phyloP scores from a whole-genome alignment of 2,113 vertebrate genomes.

The Hippolais icterina region DNA sequence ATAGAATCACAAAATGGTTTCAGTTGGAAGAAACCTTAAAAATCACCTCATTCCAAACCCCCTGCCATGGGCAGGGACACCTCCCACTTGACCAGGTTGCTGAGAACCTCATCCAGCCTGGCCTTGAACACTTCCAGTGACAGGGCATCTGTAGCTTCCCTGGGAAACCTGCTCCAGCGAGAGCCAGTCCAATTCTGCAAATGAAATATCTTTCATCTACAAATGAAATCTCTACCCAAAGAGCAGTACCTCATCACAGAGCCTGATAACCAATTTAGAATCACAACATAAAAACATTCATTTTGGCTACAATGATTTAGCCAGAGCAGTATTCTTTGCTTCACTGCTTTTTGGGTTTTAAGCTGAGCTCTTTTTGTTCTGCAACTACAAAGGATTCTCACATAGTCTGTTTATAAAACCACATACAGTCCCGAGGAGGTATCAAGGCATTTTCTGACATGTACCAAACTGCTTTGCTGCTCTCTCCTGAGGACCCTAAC shows the following conservation, averaged over 20 bases:
- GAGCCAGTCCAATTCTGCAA: background rate
- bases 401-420: background rate
- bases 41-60: fast-evolving
- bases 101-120: background rate
- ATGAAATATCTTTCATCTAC: background rate
- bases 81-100: background rate
- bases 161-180: background rate
- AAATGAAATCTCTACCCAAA: background rate
- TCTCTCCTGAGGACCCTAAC: background rate
- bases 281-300: background rate
- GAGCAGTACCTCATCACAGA: background rate
- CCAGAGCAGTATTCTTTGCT: background rate
- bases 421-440: fast-evolving
- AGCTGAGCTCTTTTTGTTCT: background rate
- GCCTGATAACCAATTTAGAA: background rate
- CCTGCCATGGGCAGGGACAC: background rate
- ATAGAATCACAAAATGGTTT: background rate
- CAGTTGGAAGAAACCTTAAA: background rate
- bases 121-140: background rate
- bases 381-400: background rate
- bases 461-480: background rate
- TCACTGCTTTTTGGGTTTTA: background rate
- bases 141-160: background rate
- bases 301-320: background rate
- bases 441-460: background rate